These are phyloP conservation scores for Leptogaster cylindrica DNA, from an alignment of 2,888 invertebrate species.

Conservation along the genomic window DNA sequence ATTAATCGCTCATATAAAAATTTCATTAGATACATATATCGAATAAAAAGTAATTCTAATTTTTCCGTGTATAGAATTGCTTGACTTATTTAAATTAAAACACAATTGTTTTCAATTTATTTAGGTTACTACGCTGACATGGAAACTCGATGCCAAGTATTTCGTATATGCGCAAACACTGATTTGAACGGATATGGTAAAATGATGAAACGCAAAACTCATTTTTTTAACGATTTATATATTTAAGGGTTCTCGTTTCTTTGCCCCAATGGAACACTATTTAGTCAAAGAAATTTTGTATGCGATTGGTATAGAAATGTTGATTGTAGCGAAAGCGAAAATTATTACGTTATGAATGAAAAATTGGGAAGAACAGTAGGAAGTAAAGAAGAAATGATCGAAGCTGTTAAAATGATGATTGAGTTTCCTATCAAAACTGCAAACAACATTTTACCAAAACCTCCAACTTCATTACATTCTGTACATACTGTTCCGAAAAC, in stretches of 20 bases:
- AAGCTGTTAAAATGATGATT: slow-evolving; percentile 58
- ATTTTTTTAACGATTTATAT: not conserved
- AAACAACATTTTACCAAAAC: slow-evolving; percentile 32
- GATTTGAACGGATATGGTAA: slow-evolving; percentile 56
- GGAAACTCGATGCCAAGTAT: slow-evolving; percentile 64
- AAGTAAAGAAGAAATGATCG: slow-evolving; percentile 54
- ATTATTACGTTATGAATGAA: slow-evolving; percentile 63
- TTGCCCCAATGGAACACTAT: slow-evolving; percentile 67
- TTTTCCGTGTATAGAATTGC: too few species aligned
- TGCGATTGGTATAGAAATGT: slow-evolving; percentile 68
- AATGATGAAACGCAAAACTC: not conserved
- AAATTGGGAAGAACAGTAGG: slow-evolving; percentile 56
- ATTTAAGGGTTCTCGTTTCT: slow-evolving; percentile 69
- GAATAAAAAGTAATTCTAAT: too few species aligned
- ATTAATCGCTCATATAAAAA: too few species aligned
- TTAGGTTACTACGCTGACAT: slow-evolving; percentile 66
- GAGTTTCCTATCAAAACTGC: slow-evolving; percentile 55
- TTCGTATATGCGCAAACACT: slow-evolving; percentile 64
- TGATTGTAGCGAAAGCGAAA: slow-evolving; percentile 63
- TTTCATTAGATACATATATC: too few species aligned
- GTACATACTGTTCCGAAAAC: not conserved
- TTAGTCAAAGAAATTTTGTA: slow-evolving; percentile 65
- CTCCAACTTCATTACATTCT: not conserved
- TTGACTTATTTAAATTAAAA: too few species aligned
- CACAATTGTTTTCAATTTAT: too few species aligned